Conservation (phyloP, 2,888 invertebrate genomes). For the Tipula unca region DNA sequence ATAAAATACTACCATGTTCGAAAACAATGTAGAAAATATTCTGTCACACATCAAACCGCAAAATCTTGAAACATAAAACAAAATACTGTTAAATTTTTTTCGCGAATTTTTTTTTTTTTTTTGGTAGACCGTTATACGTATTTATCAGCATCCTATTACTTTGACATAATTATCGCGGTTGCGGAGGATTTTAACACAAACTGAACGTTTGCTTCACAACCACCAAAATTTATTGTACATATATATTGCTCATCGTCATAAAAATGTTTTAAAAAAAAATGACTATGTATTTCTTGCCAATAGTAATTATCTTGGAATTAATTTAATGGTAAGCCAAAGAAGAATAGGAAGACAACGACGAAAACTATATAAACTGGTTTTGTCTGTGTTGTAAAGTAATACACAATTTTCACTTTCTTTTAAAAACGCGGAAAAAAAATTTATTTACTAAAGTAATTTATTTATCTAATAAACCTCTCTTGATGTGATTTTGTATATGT, state of each 20-base stretch:
- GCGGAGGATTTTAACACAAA: neutral
- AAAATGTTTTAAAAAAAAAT: neutral
- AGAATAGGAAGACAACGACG: neutral
- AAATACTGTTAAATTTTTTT: neutral
- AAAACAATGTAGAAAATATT: neutral
- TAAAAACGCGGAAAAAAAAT: neutral
- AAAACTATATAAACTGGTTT: neutral
- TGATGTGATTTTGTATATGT: neutral
- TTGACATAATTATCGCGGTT: neutral
- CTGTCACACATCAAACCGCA: constrained; percentile 14
- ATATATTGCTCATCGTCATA: neutral
- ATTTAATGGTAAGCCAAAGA: neutral
- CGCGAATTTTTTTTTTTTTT: neutral
- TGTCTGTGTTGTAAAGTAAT: neutral
- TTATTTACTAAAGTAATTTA: neutral
- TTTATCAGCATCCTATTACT: neutral
- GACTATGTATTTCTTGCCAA: neutral
- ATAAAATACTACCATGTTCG: neutral
- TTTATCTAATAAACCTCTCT: neutral
- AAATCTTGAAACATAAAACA: neutral
- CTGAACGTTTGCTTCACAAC: neutral
- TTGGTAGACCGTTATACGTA: neutral
- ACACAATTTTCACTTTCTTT: neutral
- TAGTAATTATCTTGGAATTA: neutral
- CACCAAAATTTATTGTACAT: neutral